These are phyloP conservation scores for Macrotrachela quadricornifera DNA, from an alignment of 1,140 invertebrate genomes.

Conservation along the genomic window DNA sequence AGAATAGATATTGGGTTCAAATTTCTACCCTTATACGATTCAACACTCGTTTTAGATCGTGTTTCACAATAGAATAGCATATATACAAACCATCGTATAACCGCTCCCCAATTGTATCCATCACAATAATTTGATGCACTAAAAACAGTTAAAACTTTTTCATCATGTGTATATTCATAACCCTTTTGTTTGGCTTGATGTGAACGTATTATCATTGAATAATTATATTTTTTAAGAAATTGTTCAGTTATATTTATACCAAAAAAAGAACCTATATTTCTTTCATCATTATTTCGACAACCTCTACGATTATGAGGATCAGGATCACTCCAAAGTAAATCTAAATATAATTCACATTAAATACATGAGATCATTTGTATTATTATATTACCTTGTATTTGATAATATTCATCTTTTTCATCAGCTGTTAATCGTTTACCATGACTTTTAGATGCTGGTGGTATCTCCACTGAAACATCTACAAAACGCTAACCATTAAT, in stretches of 20 bases:
- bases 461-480: too few relatives aligned
- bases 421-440: too few relatives aligned
- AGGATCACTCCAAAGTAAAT: conserved; percentile 75
- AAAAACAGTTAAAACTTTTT: conserved; percentile 68
- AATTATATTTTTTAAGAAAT: conserved; percentile 50
- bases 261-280: conserved; percentile 50
- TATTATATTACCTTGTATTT: too few relatives aligned
- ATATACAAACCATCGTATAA: conserved; percentile 71
- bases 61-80: conserved; percentile 48
- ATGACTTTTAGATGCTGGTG: too few relatives aligned
- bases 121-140: conserved; percentile 84
- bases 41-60: conserved; percentile 45
- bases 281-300: conserved; percentile 29
- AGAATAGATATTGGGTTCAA: too few relatives aligned
- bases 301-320: conserved; percentile 59
- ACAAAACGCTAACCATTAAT: too few relatives aligned
- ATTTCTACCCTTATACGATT: too few relatives aligned
- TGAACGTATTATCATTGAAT: conserved; percentile 55
- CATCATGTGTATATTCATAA: conserved; percentile 59
- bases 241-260: conserved; percentile 60
- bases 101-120: too few relatives aligned
- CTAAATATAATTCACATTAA: too few relatives aligned
- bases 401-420: too few relatives aligned
- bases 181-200: conserved; percentile 78
- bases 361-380: too few relatives aligned